A percentile compares a stretch with the other conserved stretches of the same genome.
These are phyloP conservation scores for Alouatta palliata DNA, from an alignment of 2,113 vertebrate species.

Conservation along the genomic window DNA sequence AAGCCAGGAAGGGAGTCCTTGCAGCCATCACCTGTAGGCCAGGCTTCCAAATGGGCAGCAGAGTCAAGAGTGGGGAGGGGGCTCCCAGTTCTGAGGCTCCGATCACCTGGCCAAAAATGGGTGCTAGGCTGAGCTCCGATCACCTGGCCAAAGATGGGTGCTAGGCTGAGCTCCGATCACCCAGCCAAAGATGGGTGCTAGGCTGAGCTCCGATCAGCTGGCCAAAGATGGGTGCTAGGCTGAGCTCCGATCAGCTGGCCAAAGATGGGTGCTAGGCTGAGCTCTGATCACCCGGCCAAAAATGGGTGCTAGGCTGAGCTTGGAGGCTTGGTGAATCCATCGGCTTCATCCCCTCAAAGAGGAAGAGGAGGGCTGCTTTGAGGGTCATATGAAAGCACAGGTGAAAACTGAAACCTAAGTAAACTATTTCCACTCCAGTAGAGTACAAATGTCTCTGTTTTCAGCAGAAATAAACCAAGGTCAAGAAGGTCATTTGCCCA, in stretches of 20 bases:
- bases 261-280: neutral
- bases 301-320: neutral
- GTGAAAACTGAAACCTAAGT: neutral
- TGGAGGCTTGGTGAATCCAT: neutral
- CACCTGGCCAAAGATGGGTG: neutral
- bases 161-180: accelerated
- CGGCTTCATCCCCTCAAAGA: accelerated
- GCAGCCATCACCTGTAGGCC: accelerated
- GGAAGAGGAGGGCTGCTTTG: neutral
- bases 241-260: neutral
- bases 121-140: no score
- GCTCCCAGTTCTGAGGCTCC: neutral
- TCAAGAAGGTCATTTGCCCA: neutral
- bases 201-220: no score
- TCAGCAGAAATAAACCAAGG: neutral
- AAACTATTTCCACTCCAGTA: accelerated
- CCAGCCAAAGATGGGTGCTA: neutral
- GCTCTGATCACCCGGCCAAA: neutral
- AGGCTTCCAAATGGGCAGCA: neutral
- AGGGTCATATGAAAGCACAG: neutral
- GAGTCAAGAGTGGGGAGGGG: neutral
- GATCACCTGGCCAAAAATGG: accelerated
- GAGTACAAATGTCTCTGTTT: neutral
- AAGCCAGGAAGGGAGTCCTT: neutral
- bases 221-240: neutral